Base-by-base conservation (phyloP, 2,888 invertebrate genomes). In the Rhamnusium bicolor region DNA sequence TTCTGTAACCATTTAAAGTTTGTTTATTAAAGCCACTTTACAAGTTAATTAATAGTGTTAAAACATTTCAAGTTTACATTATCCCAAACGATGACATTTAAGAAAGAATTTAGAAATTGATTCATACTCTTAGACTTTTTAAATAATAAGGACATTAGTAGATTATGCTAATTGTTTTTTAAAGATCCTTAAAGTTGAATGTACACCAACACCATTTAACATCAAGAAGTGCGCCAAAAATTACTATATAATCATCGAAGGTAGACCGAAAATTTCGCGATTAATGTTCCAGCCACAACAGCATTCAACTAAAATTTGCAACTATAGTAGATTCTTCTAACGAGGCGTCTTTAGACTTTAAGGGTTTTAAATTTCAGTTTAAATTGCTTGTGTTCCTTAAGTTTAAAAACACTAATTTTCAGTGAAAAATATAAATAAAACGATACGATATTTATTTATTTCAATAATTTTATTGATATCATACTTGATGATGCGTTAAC, bases 251-350 rank as follows among this genome's bases (percentile, higher is more conserved):
- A 51, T 7, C 16, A 51, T 5, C 19, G 51, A 19, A n/a, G 51
- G 51, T 51, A 51, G 51, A 51, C 51, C 51, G 51, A 51, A 51
- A 51, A 19, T 51, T 0, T 51, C 51, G 51, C 51, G 51, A 51
- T 51, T 51, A 51, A 18, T 10, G 16, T 19, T 51, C 19, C 51
- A 19, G 47, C 16, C 1, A 14, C 47, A 47, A 47, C 16, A 12
- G 14, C n/a, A n/a, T n/a, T 47, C 47, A 16, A 47, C 47, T n/a
- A 47, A 47, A 47, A 16, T 7, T 47, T n/a, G n/a, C n/a, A n/a
- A n/a, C n/a, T n/a, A n/a, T n/a, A n/a, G n/a, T n/a, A n/a, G n/a
- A n/a, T n/a, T n/a, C n/a, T n/a, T n/a, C n/a, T n/a, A n/a, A 16
- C 6, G 47, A 47, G 47, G 47, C 3, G 32, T 32, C 32, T 5